Percentiles rank a stretch among this genome's conserved stretches.
phyloP scores from a whole-genome alignment of 2,888 invertebrate species.

The Hyalella azteca region DNA sequence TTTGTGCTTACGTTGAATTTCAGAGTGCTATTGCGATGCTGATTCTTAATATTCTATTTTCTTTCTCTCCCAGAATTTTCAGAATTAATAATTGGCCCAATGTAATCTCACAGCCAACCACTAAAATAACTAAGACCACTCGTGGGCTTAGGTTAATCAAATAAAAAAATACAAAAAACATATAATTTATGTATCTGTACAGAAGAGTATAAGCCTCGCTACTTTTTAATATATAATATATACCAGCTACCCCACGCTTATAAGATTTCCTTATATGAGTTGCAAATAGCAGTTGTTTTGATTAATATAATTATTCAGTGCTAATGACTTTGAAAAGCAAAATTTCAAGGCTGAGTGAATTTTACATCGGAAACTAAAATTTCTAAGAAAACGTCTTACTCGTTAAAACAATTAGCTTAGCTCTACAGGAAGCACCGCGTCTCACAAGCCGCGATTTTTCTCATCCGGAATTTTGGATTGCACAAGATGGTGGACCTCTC shows the following conservation, averaged over 20 bases:
- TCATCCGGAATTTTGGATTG: background rate
- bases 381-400: no score
- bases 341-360: no score
- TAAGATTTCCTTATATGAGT: no score
- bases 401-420: no score
- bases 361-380: no score
- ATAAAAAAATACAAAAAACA: background rate
- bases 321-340: no score
- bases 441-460: background rate
- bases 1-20: background rate
- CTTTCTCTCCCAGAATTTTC: background rate
- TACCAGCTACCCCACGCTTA: no score
- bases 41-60: background rate
- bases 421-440: no score
- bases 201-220: no score
- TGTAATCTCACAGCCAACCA: background rate
- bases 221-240: no score
- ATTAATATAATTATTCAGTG: no score
- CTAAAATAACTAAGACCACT: background rate
- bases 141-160: background rate
- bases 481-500: slow-evolving; percentile 22
- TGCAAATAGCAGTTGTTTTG: no score
- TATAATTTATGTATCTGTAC: background rate
- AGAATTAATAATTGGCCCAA: slow-evolving; percentile 23
- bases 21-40: background rate